Evolutionary conservation across 2,888 invertebrate species (phyloP), one percentile per base, ranked within the genome.

Genomic region (Himalopsyche anomala): DNA sequence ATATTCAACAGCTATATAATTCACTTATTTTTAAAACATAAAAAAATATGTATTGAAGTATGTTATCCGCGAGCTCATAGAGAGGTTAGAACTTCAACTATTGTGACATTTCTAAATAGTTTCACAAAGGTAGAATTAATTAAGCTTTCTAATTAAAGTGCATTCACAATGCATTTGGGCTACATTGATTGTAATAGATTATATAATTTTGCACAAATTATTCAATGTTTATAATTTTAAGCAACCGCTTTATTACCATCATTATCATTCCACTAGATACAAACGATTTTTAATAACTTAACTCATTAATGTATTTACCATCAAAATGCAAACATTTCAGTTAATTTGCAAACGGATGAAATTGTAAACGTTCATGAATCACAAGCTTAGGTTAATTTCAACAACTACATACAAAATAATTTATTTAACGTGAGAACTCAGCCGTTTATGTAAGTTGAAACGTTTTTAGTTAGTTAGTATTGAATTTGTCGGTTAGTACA

Each of bases 331-430:
- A 51, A 51, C 12, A 15, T 51, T 51, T 51, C 51, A 51, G 51
- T 4, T 3, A 51, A 51, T 51, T 51, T 15, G 51, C 51, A 51
- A 51, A 19, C 28, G 11, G 28, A 28, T 15, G 62, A 62, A 62
- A 62, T 62, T 28, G n/a, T 62, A 62, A n/a, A 62, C 62, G 62
- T 19, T 62, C 19, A 56, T 56, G 62, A 19, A 19, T 62, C 62
- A 56, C 6, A 56, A 19, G 4, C 19, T 19, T 28, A 8, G 19
- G 62, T 62, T 62, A 19, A 62, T 62, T 62, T 62, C 62, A 6
- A 62, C 62, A 62, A 19, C 28, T 28, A 62, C 19, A 8, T 19
- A 62, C 6, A 62, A 11, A 19, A 62, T 19, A 9, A 19, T 19
- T 62, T 4, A 19, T 62, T 62, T 19, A 62, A 2, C 62, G 62